A percentile compares a stretch with the other conserved stretches of the same genome.
Evolutionary conservation across 2,797 vertebrate genomes (phyloP).

Genomic region (Hoplostethus atlanticus): DNA sequence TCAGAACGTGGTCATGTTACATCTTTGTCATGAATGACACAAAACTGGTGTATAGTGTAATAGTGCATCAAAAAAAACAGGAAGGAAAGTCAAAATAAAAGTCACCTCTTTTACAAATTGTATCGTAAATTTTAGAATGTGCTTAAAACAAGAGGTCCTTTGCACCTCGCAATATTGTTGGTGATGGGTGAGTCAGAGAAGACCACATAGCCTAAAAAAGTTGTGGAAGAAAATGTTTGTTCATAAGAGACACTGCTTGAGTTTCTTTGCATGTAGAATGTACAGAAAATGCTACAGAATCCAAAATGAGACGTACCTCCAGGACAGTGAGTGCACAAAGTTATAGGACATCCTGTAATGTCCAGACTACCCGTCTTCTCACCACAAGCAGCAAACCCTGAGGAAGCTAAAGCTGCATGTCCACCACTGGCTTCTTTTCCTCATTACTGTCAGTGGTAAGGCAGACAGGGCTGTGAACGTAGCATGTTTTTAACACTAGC

Average conservation of each 20-base stretch:
- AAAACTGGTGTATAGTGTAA: constrained; percentile 16
- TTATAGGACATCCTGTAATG: background rate
- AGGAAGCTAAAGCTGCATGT: background rate
- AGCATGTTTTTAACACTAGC: background rate
- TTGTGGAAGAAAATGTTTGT: background rate
- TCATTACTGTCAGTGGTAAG: background rate
- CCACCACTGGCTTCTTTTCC: background rate
- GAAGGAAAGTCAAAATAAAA: constrained; percentile 35
- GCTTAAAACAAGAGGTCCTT: background rate
- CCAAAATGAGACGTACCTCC: background rate
- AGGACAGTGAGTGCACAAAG: background rate
- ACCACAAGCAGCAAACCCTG: constrained; percentile 3
- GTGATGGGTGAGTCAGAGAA: background rate
- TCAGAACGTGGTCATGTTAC: constrained; percentile 44
- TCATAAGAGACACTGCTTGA: no score
- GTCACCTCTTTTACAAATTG: background rate
- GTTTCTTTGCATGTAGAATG: background rate
- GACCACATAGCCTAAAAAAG: background rate
- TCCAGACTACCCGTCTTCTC: no score
- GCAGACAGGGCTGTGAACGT: background rate
- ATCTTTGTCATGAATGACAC: constrained; percentile 53
- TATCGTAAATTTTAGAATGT: background rate
- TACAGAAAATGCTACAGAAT: background rate
- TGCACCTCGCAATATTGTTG: background rate
- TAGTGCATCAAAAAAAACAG: constrained; percentile 20